Evolutionary conservation across 2,113 vertebrate genomes (phyloP), one percentile per base, ranked within the genome.

Genomic region (Ciconia stormi): DNA sequence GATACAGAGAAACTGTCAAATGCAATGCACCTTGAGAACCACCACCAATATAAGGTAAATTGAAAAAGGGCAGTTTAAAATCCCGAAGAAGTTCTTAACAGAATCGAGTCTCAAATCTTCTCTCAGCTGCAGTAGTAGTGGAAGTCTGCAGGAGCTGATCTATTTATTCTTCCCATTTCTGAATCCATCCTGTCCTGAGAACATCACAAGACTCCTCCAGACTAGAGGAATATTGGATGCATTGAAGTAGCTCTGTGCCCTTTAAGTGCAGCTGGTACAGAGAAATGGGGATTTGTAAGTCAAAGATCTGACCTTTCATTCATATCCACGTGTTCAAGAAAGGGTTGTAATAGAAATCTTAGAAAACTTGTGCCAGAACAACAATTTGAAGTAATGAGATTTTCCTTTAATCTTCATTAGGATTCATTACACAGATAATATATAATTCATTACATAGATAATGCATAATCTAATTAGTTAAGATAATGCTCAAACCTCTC

Each of bases 391-490:
- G 62, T 90, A 96, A 93, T 84, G 89, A 93, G 59, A 86, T 96
- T 95, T 96, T 70, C 65, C 61, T 95, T 87, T 95, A 70, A 90
- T 87, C 29, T 85, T 88, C 44, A 73, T 92, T 81, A 90, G 56
- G 22, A 87, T 71, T 88, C 65, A 70, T 94, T 93, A 79, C 69
- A 56, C 49, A 84, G 34, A 61, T 63, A 87, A 84, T 89, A 46
- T 10, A 62, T 36, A 80, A 93, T 96, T 87, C 40, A 66, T 82
- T 81, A 74, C 21, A 27, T 49, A 93, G 74, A 86, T 81, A 90
- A 87, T 61, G 22, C 52, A 78, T 91, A 72, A 87, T 79, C 86
- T 77, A 73, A 74, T 96, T 88, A 92, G 62, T 62, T 87, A 93
- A 74, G 56, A 70, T 87, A 93, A 90, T 55, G 47, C 42, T 94